Evolutionary conservation across 1,140 invertebrate species (phyloP), one percentile per base, ranked within the genome.

Genomic region (Orchestia grillus): DNA sequence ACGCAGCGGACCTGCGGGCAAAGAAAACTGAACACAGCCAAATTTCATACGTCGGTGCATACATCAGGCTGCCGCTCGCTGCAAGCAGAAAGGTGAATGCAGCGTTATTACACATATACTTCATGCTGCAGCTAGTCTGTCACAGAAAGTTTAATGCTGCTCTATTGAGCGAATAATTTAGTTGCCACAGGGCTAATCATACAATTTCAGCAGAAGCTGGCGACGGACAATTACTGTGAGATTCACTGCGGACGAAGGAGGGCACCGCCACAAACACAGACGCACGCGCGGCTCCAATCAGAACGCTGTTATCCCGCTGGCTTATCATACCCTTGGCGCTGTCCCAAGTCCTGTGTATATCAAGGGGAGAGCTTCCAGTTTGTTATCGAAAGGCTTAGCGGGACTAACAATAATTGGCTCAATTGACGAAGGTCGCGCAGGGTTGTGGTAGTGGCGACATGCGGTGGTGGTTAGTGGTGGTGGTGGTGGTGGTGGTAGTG

Each of bases 381-480:
- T 90, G 88, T 90, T 90, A 90, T 90, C 88, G 41, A 90, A 41
- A 44, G 43, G 88, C 88, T 90, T 90, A 90, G 88, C n/a, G 43
- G 88, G 88, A 15, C 88, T 90, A 44, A 44, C 88, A 90, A 90
- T 90, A 90, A 90, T 90, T 90, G 88, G 41, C 43, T 90, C 41
- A 41, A 90, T 90, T 90, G 88, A 90, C 88, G 36, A 41, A 90
- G 41, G 88, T 77, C 15, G 62, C 62, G 28, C 28, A 19, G 62
- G 62, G 28, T 77, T 77, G 62, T 36, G 62, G 62, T 77, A 28
- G 62, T 36, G 36, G 62, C 28, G 62, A 23, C 3, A 36, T 77
- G 28, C 15, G 36, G 28, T 15, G 11, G 47, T 53, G 6, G 19
- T 6, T 53, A 19, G 19, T 53, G 47, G 47, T 53, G 47, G 47